phyloP scores from a whole-genome alignment of 2,797 vertebrate genomes.

The Petrocephalus sullivani region DNA sequence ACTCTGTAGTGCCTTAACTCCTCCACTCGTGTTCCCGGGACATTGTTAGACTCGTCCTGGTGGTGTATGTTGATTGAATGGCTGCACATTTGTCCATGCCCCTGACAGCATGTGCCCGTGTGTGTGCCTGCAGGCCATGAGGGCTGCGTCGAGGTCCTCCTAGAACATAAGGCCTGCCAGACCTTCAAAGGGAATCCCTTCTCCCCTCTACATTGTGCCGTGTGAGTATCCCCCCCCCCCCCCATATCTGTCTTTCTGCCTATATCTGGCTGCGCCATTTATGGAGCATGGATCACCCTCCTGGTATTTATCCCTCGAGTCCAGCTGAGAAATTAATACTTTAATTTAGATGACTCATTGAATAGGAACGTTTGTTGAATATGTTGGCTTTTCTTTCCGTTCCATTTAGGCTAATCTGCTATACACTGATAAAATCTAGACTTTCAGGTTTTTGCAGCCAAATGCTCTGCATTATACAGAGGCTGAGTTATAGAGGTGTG shows the following conservation, averaged over 20 bases:
- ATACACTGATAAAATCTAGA: neutral
- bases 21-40: neutral
- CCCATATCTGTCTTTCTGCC: neutral
- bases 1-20: neutral
- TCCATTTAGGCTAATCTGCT: neutral
- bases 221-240: constrained; percentile 71
- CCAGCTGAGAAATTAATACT: constrained; percentile 6
- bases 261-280: neutral
- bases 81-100: neutral
- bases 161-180: constrained; percentile 85
- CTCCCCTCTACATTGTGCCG: constrained; percentile 91
- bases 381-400: neutral
- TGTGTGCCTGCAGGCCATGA: constrained; percentile 76
- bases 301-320: neutral
- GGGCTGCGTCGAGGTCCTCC: constrained; percentile 86
- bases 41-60: neutral
- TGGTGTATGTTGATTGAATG: neutral
- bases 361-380: neutral
- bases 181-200: constrained; percentile 84
- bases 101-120: constrained; percentile 4
- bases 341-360: neutral
- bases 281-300: neutral
- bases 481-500: neutral
- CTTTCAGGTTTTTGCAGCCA: neutral
- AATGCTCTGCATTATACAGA: neutral